Conservation (phyloP, 1,140 invertebrate genomes). For the Acromyrmex charruanus region DNA sequence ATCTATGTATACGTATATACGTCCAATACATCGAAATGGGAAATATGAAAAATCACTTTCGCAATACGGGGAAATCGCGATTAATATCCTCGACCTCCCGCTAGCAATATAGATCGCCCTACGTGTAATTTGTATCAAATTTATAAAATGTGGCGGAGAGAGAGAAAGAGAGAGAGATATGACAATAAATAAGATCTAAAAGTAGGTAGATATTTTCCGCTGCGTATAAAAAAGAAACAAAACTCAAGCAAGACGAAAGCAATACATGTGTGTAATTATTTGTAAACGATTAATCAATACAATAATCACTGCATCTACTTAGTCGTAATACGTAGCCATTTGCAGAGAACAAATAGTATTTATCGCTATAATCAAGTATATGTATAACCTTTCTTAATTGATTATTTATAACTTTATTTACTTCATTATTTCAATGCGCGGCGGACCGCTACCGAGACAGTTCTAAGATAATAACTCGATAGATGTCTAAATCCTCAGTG, state of each 20-base stretch:
- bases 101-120: slow-evolving; percentile 70
- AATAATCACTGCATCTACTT: slow-evolving; percentile 74
- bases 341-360: slow-evolving; percentile 75
- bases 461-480: slow-evolving; percentile 65
- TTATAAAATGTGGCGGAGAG: slow-evolving; percentile 43
- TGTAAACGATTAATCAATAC: slow-evolving; percentile 76
- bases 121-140: slow-evolving; percentile 63
- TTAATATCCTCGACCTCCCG: slow-evolving; percentile 24
- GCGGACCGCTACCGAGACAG: slow-evolving; percentile 62
- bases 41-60: slow-evolving; percentile 10
- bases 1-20: slow-evolving; percentile 10
- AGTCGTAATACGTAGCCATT: slow-evolving; percentile 70
- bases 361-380: slow-evolving; percentile 78
- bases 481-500: slow-evolving; percentile 48
- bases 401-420: slow-evolving; percentile 78
- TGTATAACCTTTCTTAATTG: slow-evolving; percentile 70
- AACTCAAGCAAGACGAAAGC: slow-evolving; percentile 74
- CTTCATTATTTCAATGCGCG: slow-evolving; percentile 72
- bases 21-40: neutral
- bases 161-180: slow-evolving; percentile 36
- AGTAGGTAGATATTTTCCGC: slow-evolving; percentile 62
- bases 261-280: slow-evolving; percentile 73
- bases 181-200: slow-evolving; percentile 77
- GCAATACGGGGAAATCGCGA: neutral
- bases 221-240: slow-evolving; percentile 64